phyloP scores from a whole-genome alignment of 2,113 vertebrate species.

The Tor tambroides region DNA sequence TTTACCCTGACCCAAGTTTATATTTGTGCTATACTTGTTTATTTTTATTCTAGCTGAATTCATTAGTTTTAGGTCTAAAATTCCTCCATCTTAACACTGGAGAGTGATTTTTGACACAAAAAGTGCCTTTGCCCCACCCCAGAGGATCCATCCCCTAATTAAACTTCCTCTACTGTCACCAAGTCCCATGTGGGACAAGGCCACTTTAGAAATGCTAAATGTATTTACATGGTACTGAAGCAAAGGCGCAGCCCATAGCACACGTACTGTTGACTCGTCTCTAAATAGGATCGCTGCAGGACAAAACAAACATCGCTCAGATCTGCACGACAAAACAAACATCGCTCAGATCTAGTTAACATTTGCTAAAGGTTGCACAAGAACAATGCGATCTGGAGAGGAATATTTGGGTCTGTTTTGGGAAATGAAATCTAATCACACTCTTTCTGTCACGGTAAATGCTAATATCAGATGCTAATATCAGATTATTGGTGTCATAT shows the following conservation, averaged over 20 bases:
- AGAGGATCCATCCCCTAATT: conserved; percentile 21
- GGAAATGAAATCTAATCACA: conserved; percentile 34
- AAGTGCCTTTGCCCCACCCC: neutral
- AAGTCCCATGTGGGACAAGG: neutral
- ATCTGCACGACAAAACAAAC: conserved; percentile 43
- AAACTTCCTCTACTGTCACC: conserved; percentile 8
- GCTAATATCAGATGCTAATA: conserved; percentile 34
- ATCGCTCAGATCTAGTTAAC: conserved; percentile 42
- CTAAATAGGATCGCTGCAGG: conserved; percentile 29
- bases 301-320: conserved; percentile 35
- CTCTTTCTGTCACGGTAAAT: conserved; percentile 20
- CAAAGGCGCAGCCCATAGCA: neutral
- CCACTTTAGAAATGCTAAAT: conserved; percentile 34
- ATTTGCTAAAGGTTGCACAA: conserved; percentile 50
- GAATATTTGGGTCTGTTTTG: conserved; percentile 20
- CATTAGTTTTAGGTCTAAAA: neutral
- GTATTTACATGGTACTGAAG: conserved; percentile 10
- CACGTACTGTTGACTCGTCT: conserved; percentile 19
- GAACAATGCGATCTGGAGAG: conserved; percentile 22
- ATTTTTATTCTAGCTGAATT: too few relatives aligned
- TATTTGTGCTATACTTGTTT: too few relatives aligned
- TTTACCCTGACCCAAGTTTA: too few relatives aligned
- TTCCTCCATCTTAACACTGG: neutral
- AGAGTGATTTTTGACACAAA: neutral
- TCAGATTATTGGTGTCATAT: conserved; percentile 19